These are phyloP conservation scores for Phyllotis vaccarum DNA, from an alignment of 2,797 vertebrate species.

Conservation along the genomic window DNA sequence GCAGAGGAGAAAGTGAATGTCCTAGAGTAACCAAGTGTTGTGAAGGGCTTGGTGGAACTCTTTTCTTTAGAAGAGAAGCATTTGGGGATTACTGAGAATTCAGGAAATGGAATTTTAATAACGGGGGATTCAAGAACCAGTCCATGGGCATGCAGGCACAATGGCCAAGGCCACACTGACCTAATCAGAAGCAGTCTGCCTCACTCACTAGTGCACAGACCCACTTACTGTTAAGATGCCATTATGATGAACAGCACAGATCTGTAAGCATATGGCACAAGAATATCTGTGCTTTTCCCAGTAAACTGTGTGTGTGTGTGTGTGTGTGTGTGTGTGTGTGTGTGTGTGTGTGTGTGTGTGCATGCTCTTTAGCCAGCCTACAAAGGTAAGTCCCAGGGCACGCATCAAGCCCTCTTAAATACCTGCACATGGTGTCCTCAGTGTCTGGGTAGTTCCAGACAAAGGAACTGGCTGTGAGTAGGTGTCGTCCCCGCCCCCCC, in stretches of 20 bases:
- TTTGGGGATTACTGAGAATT: neutral
- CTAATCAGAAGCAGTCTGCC: neutral
- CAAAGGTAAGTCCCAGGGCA: neutral
- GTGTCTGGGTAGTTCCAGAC: neutral
- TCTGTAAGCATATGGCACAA: accelerated
- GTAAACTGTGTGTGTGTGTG: accelerated
- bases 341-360: no score
- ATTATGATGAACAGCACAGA: accelerated
- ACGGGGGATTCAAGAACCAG: neutral
- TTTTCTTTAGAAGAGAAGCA: neutral
- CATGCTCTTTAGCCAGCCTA: neutral
- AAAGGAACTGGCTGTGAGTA: no score
- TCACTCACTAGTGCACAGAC: accelerated
- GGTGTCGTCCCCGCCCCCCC: no score
- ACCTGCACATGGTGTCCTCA: neutral
- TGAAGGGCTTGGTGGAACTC: neutral
- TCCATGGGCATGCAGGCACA: neutral
- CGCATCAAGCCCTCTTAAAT: neutral
- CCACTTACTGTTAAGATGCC: neutral
- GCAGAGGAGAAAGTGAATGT: neutral
- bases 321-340: neutral
- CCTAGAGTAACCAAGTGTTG: neutral
- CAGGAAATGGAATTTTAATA: neutral
- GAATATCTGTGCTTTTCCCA: neutral
- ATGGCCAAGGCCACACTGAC: neutral